Conservation (phyloP, 2,113 vertebrate species). For the Lanius ludovicianus region DNA sequence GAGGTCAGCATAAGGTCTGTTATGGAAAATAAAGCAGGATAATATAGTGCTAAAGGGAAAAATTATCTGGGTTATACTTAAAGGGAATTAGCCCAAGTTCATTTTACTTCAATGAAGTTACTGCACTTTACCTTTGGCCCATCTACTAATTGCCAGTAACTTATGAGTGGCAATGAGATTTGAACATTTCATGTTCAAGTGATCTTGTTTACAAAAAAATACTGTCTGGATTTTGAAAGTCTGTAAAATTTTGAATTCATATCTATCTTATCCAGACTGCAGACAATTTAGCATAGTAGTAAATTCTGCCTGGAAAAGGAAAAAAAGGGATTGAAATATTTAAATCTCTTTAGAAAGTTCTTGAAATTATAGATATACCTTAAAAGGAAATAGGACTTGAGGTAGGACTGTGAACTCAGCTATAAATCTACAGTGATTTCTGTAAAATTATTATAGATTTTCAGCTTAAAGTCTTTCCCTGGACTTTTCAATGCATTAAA, state of each 20-base stretch:
- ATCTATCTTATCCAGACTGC: neutral
- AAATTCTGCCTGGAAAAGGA: neutral
- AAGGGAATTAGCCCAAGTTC: neutral
- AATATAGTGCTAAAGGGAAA: neutral
- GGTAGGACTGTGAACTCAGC: neutral
- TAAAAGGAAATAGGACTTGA: neutral
- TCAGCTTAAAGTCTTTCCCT: neutral
- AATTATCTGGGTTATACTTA: neutral
- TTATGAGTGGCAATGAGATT: neutral
- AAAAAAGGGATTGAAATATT: neutral
- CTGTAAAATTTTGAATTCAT: neutral
- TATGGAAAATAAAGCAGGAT: neutral
- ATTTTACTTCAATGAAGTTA: neutral
- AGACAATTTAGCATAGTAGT: neutral
- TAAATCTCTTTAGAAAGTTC: neutral
- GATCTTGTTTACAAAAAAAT: neutral
- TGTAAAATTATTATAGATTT: neutral
- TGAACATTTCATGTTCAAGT: neutral
- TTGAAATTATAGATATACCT: neutral
- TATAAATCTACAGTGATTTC: neutral
- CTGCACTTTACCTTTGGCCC: neutral
- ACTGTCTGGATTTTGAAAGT: neutral
- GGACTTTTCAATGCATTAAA: neutral
- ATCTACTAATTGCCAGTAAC: neutral
- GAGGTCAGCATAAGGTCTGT: neutral